Evolutionary conservation across 2,888 invertebrate species (phyloP).

Genomic region (Tenthredo notha): DNA sequence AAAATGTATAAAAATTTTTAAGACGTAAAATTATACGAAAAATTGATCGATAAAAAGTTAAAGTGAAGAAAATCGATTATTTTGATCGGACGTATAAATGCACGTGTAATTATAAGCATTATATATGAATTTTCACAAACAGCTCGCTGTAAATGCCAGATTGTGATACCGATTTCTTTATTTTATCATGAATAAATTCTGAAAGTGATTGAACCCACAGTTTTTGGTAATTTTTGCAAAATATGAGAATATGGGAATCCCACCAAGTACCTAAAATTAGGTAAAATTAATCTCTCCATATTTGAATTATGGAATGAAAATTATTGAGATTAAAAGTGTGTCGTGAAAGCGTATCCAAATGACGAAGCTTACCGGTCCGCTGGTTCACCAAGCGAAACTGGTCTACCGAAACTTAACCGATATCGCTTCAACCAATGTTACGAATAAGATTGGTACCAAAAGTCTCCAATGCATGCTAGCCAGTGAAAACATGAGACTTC

Average conservation of each 20-base stretch:
- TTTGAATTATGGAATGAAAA: slow-evolving; percentile 19
- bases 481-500: slow-evolving; percentile 61
- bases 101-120: not conserved
- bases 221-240: too few relatives aligned
- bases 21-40: not conserved
- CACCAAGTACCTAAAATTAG: not conserved
- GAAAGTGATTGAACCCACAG: not conserved
- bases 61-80: not conserved
- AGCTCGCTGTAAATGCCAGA: not conserved
- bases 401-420: slow-evolving; percentile 59
- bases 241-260: not conserved
- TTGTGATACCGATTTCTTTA: not conserved
- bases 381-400: slow-evolving; percentile 62
- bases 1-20: not conserved
- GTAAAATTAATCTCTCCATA: not conserved
- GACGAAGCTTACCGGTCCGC: slow-evolving; percentile 60
- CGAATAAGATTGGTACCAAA: not conserved
- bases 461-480: not conserved
- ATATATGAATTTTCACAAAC: too few relatives aligned
- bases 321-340: slow-evolving; percentile 17
- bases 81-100: not conserved
- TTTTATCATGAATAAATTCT: not conserved
- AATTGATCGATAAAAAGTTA: not conserved
- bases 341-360: slow-evolving; percentile 56
- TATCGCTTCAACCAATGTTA: slow-evolving; percentile 35